These are phyloP conservation scores for Vulpes ferrilata DNA, from an alignment of 2,113 vertebrate species.

Conservation along the genomic window DNA sequence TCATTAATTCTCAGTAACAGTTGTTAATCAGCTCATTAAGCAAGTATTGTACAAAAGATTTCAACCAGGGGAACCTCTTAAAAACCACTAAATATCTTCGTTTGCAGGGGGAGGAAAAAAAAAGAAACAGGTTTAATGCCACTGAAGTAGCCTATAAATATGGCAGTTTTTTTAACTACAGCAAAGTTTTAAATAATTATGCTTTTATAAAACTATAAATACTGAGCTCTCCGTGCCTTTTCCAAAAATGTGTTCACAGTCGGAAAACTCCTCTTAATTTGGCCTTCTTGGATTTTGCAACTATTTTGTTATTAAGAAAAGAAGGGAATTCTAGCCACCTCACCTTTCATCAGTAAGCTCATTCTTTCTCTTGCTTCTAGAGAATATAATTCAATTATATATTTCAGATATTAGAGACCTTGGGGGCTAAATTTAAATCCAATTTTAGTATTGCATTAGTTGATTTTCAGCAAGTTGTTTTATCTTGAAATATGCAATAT, in stretches of 20 bases:
- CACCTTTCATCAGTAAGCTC: neutral
- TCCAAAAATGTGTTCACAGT: neutral
- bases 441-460: conserved; percentile 18
- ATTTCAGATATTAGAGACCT: neutral
- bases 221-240: neutral
- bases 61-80: conserved; percentile 87
- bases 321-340: neutral
- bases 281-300: neutral
- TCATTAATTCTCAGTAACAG: conserved; percentile 91
- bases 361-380: neutral
- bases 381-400: neutral
- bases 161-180: conserved; percentile 11
- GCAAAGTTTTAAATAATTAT: conserved; percentile 40
- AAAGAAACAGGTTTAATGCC: conserved; percentile 41
- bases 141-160: conserved; percentile 23
- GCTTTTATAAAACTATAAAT: conserved; percentile 22
- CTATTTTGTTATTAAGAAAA: neutral
- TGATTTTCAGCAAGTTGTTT: conserved; percentile 39
- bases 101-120: conserved; percentile 55
- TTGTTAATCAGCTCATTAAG: conserved; percentile 92
- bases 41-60: conserved; percentile 87
- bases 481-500: neutral
- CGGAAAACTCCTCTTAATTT: neutral
- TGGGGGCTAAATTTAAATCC: neutral
- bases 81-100: conserved; percentile 83